These are phyloP conservation scores for Sebastes itinus DNA, from an alignment of 2,797 vertebrate genomes.

Conservation along the genomic window DNA sequence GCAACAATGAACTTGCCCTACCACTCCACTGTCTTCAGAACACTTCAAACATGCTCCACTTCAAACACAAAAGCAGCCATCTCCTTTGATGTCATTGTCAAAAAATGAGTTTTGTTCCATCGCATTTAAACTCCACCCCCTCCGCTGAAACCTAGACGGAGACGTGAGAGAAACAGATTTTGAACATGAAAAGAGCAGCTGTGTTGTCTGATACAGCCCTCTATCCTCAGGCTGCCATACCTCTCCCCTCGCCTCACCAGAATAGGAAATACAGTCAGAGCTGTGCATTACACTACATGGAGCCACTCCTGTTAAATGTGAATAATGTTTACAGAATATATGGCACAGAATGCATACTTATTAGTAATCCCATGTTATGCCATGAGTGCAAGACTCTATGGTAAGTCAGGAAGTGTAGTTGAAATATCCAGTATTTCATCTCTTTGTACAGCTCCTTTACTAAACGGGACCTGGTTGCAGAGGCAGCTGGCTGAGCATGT, in stretches of 20 bases:
- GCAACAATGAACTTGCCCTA: conserved; percentile 83
- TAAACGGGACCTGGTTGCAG: conserved; percentile 63
- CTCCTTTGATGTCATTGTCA: conserved; percentile 86
- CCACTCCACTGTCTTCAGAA: conserved; percentile 84
- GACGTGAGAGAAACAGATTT: conserved; percentile 78
- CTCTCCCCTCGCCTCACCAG: conserved; percentile 37
- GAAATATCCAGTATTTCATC: conserved; percentile 20
- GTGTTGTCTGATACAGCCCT: conserved; percentile 74
- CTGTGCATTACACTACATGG: conserved; percentile 18
- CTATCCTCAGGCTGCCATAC: conserved; percentile 69
- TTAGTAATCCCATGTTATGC: conserved; percentile 27
- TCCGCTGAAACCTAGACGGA: conserved; percentile 70
- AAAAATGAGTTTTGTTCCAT: conserved; percentile 84
- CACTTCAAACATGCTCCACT: conserved; percentile 84
- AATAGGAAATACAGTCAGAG: conserved; percentile 46
- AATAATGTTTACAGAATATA: conserved; percentile 40
- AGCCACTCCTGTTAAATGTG: conserved; percentile 34
- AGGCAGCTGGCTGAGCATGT: conserved; percentile 74
- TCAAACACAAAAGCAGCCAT: conserved; percentile 85
- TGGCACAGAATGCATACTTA: conserved; percentile 20
- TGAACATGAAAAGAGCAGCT: conserved; percentile 83
- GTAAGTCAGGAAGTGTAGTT: neutral
- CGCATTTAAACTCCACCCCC: conserved; percentile 81
- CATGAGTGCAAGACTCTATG: conserved; percentile 3
- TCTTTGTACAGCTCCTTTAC: conserved; percentile 56